Evolutionary conservation across 2,888 invertebrate genomes (phyloP), one percentile per base, ranked within the genome.

Genomic region (Ornithoptera priamus): DNA sequence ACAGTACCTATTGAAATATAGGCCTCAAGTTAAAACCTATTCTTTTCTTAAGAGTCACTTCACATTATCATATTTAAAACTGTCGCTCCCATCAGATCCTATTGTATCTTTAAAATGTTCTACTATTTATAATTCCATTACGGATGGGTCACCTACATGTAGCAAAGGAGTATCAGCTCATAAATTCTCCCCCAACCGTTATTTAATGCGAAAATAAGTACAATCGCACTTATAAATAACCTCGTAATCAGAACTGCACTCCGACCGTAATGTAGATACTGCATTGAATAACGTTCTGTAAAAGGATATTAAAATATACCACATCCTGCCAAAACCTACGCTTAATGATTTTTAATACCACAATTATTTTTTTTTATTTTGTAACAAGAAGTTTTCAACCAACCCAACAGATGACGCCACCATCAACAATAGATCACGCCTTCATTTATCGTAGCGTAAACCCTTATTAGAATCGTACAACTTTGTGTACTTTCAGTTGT

Each of bases 261-360:
- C 30, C 36, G 60, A 46, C 50, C 66, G 30, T 7, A 30, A 60
- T 50, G 60, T 50, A 50, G 46, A 46, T 42, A 10, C n/a, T 36
- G 24, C 39, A 60, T 20, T 60, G 60, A 36, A 60, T 60, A 60
- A 30, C n/a, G 22, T 42, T 46, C 24, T 30, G 20, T 50, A 12
- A 36, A 53, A 30, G 60, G n/a, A 60, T 24, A 60, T 66, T 60
- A 66, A 50, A 64, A 65, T 60, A 66, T 17, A 20, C 22, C 15
- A 50, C 50, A 50, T 39, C 39, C 39, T 39, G 6, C 8, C 7
- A 6, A 39, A 39, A 39, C 39, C 1, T 39, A 39, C 39, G 10
- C 10, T 10, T 39, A 39, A 39, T 39, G 39, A 1, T 10, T 39
- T 39, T 39, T 39, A 53, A 53, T 17, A 6, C 5, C 18, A 2